Base-by-base conservation (phyloP, 2,888 invertebrate genomes). In the Cybosia mesomella region DNA sequence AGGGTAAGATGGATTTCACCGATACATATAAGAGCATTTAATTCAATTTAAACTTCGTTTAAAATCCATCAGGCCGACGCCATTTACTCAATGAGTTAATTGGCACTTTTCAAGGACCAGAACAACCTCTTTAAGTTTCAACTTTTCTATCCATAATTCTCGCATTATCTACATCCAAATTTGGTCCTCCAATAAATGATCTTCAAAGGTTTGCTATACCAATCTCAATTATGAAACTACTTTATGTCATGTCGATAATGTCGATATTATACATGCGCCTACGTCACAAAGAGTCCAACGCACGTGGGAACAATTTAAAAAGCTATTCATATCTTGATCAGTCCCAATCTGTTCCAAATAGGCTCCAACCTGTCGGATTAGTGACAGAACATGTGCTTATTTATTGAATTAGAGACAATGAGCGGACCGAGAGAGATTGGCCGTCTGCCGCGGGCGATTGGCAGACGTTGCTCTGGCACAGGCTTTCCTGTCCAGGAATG, bases 201-300 rank as follows among this genome's bases (percentile, higher is more conserved):
- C 11, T 60, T 57, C 63, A 49, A 60, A 54, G 22, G n/a, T 54
- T 22, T 58, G 49, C 53, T 60, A 68, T 24, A n/a, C 55, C 28
- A 2, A 66, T 22, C 22, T 58, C 66, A 21, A 62, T 62, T 66
- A 62, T 49, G 67, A 65, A 73, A 74, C 43, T 43, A 66, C 71
- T 72, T 67, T 36, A 63, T 55, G 73, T 67, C 43, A 28, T 28
- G 28, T 28, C 28, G 5, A 28, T 28, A n/a, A 68, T 28, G 39
- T 66, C 59, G 64, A 80, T 74, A 72, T 69, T 74, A 71, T 74
- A 74, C 58, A 43, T 70, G 66, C 63, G 61, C 32, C 64, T 64
- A 63, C 59, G 54, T 39, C 57, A 77, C 43, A 71, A 67, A 66
- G 74, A 79, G 69, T 71, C 61, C 53, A 36, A 24, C 10, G 18